Evolutionary conservation across 2,797 vertebrate genomes (phyloP).

Genomic region (Pachyuromys duprasi): DNA sequence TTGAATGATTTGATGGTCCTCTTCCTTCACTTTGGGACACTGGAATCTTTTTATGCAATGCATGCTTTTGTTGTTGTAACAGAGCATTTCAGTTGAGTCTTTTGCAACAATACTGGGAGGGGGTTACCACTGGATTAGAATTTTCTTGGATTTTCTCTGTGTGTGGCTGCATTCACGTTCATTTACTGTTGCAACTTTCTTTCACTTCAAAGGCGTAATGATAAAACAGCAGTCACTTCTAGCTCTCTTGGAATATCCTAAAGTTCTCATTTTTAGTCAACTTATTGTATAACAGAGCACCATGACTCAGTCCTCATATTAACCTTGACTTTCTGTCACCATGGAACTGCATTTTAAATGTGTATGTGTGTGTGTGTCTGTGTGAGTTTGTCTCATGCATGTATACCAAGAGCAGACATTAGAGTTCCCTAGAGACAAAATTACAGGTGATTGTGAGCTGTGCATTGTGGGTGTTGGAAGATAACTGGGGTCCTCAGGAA

Average conservation of each 20-base stretch:
- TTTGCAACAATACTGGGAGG: constrained; percentile 91
- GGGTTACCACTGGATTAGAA: constrained; percentile 92
- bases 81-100: constrained; percentile 94
- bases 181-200: constrained; percentile 87
- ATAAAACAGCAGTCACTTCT: neutral
- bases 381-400: neutral
- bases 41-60: constrained; percentile 93
- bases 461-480: neutral
- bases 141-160: constrained; percentile 92
- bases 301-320: neutral
- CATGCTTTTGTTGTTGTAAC: constrained; percentile 96
- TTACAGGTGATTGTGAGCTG: neutral
- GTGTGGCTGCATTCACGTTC: constrained; percentile 89
- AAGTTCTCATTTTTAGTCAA: neutral
- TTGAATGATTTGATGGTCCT: constrained; percentile 90
- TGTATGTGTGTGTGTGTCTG: neutral
- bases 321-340: neutral
- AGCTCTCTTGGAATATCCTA: neutral
- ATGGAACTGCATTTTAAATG: neutral
- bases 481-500: neutral
- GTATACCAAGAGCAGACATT: neutral
- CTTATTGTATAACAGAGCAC: neutral
- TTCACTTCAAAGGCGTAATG: constrained; percentile 85
- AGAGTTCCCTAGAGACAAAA: neutral
- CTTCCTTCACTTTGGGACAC: constrained; percentile 92